Percentiles rank a stretch among this genome's conserved stretches.
These are phyloP conservation scores for Smithornis capensis DNA, from an alignment of 2,113 vertebrate genomes.

Conservation along the genomic window DNA sequence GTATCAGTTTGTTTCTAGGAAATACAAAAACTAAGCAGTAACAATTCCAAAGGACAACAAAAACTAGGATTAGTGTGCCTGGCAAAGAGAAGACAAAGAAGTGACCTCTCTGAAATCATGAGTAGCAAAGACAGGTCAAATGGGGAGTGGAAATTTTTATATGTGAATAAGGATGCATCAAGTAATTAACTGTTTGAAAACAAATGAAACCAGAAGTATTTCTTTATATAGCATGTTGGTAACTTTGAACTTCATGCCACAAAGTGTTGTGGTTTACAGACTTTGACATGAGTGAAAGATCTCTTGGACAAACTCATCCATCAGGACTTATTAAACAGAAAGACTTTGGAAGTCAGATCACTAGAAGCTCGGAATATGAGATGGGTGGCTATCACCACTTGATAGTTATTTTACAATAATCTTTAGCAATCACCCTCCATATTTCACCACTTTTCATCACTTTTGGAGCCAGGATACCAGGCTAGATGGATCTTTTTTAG, in stretches of 20 bases:
- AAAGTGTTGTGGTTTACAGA: background rate
- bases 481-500: background rate
- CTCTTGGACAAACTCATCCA: background rate
- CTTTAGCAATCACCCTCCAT: background rate
- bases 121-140: background rate
- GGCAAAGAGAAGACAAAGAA: background rate
- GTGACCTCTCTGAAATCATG: background rate
- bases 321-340: background rate
- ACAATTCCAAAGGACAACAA: background rate
- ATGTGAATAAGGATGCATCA: background rate
- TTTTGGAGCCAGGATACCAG: background rate
- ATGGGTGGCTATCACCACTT: background rate
- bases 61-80: background rate
- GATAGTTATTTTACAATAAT: background rate
- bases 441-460: background rate
- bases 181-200: background rate
- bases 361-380: background rate
- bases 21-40: background rate
- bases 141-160: background rate
- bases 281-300: background rate
- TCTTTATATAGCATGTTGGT: background rate
- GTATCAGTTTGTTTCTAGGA: background rate
- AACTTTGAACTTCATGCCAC: background rate
- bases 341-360: background rate
- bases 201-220: background rate